Conservation (phyloP, 2,797 vertebrate genomes). For the Nannoperca australis region DNA sequence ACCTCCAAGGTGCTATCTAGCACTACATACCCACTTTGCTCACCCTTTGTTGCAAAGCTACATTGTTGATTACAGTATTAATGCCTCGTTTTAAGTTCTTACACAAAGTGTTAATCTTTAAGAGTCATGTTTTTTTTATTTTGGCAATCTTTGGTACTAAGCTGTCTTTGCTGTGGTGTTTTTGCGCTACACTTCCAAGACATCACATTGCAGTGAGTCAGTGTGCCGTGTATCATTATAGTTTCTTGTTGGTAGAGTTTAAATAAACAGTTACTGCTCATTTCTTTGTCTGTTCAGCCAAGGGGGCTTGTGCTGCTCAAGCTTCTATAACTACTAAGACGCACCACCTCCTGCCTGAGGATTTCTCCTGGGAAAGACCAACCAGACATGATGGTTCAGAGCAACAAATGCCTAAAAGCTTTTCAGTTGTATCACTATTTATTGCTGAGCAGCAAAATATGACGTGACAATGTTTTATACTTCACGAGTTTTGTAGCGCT, state of each 20-base stretch:
- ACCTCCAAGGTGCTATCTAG: slow-evolving; percentile 15
- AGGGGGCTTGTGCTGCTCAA: background rate
- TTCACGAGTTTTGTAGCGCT: slow-evolving; percentile 4
- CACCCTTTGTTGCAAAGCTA: slow-evolving; percentile 18
- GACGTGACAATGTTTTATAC: background rate
- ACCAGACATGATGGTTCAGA: slow-evolving; percentile 16
- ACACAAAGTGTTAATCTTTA: background rate
- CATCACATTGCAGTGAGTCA: slow-evolving; percentile 1
- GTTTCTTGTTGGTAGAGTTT: background rate
- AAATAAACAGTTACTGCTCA: slow-evolving; percentile 4
- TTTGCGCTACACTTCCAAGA: background rate
- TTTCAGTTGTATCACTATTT: slow-evolving; percentile 24
- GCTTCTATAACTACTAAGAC: slow-evolving; percentile 20
- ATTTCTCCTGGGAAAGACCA: slow-evolving; percentile 28
- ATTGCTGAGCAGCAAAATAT: background rate
- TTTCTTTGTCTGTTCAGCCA: slow-evolving; percentile 22
- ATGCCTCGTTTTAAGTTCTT: background rate
- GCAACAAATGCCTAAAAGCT: slow-evolving; percentile 2
- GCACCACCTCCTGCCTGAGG: slow-evolving; percentile 27
- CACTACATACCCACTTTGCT: background rate
- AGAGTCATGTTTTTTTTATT: background rate
- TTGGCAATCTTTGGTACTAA: background rate
- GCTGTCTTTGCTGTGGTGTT: background rate
- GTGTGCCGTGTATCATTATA: background rate
- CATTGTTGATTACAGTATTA: slow-evolving; percentile 5